Conservation (phyloP, 2,797 vertebrate genomes). For the Miichthys miiuy region DNA sequence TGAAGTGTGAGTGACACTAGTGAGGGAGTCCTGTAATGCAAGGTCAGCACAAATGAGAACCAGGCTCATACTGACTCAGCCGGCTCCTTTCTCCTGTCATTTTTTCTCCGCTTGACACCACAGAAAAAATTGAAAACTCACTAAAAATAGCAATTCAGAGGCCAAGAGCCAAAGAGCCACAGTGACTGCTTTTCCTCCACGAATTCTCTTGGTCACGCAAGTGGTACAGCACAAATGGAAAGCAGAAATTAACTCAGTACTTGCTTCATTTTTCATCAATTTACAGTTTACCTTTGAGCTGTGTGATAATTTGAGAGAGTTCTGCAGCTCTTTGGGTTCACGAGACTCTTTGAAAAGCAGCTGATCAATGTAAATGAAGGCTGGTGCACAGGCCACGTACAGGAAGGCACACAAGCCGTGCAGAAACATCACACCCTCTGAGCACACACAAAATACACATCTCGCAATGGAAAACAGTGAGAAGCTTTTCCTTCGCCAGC, state of each 20-base stretch:
- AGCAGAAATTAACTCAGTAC: not conserved
- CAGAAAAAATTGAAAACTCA: conserved; percentile 60
- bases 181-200: conserved; percentile 56
- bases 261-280: not conserved
- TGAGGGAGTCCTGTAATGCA: conserved; percentile 60
- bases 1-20: conserved; percentile 66
- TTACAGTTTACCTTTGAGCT: conserved; percentile 7
- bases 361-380: not conserved
- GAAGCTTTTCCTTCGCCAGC: conserved; percentile 40
- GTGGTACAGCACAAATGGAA: conserved; percentile 26
- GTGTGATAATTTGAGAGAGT: not conserved
- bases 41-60: conserved; percentile 80
- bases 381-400: conserved; percentile 10
- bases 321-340: conserved; percentile 1
- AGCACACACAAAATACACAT: conserved; percentile 2
- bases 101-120: conserved; percentile 59
- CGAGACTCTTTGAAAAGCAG: not conserved
- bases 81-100: conserved; percentile 77
- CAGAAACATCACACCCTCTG: conserved; percentile 4
- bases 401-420: not conserved
- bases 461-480: conserved; percentile 21
- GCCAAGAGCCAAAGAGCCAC: conserved; percentile 60
- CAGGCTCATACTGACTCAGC: conserved; percentile 75
- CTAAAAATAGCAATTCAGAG: conserved; percentile 76
- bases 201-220: conserved; percentile 58